These are phyloP conservation scores for Clepsis dumicolana DNA, from an alignment of 2,888 invertebrate genomes.

Conservation along the genomic window DNA sequence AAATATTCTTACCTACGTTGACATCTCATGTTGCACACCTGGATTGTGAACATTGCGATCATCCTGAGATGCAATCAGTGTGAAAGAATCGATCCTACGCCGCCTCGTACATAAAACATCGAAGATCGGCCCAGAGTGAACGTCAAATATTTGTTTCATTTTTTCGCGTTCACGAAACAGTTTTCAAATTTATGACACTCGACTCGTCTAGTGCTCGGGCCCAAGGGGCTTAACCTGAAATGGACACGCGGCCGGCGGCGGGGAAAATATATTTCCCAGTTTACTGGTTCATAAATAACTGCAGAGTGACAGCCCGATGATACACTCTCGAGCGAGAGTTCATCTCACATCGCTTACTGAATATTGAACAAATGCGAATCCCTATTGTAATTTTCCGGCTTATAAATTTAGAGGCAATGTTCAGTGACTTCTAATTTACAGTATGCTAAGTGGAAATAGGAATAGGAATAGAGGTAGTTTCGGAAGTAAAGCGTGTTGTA, in stretches of 20 bases:
- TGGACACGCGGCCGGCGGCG: constrained; percentile 80
- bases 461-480: constrained; percentile 9
- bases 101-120: constrained; percentile 56
- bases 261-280: constrained; percentile 85
- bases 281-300: constrained; percentile 85
- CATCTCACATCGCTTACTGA: constrained; percentile 79
- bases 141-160: constrained; percentile 79
- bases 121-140: constrained; percentile 64
- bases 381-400: constrained; percentile 62
- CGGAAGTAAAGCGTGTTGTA: not conserved
- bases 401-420: constrained; percentile 49
- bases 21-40: not conserved
- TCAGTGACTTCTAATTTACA: constrained; percentile 31
- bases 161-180: constrained; percentile 79
- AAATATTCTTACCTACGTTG: not conserved
- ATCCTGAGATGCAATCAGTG: constrained; percentile 32
- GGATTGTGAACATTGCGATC: not conserved
- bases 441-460: constrained; percentile 23
- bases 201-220: constrained; percentile 81
- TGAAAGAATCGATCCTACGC: constrained; percentile 45
- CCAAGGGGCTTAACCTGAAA: constrained; percentile 85
- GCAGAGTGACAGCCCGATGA: constrained; percentile 84
- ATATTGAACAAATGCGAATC: constrained; percentile 72
- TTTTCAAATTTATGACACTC: constrained; percentile 86
- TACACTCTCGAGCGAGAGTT: constrained; percentile 80